Base-by-base conservation (phyloP, 1,140 invertebrate species). In the Eurosta solidaginis region DNA sequence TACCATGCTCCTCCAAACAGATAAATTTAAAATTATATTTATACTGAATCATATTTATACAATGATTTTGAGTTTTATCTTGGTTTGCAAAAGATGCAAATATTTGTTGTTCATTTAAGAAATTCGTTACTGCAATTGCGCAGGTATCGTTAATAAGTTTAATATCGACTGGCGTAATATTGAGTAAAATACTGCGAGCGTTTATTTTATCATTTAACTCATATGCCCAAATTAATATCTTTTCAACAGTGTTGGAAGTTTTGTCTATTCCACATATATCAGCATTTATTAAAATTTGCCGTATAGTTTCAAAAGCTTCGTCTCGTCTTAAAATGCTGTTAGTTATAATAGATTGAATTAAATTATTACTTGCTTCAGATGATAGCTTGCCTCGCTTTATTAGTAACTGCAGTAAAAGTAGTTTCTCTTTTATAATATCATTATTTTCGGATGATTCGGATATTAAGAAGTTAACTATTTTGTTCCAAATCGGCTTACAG, bases 41-140 rank as follows among this genome's bases (percentile, higher is more conserved):
- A 36, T 80, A 85, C 4, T 77, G 29, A 22, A 86, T 49, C 1
- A 84, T 52, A 27, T 82, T 74, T 2, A 77, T 44, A 73, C 77
- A 68, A 40, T 68, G 1, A 10, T 33, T 74, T 63, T 47, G 49
- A 17, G 20, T 45, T 45, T 54, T 17, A 25, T 20, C 14, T n/a
- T 4, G 14, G 6, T 36, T 7, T 7, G 22, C 5, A 22, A 40
- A 20, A 20, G 17, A n/a, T 52, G 73, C 1, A 27, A 76, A 73
- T 27, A 52, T 36, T 44, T 47, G 17, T 0, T 45, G 22, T 3
- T 82, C 81, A 50, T 86, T 83, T 10, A 86, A 76, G 42, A 86
- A 86, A 77, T 86, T 86, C 9, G 84, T 86, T n/a, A 86, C 85
- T 12, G 84, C 78, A 68, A 86, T 83, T 27, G 83, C 77, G 74